Percentiles rank a stretch among this genome's conserved stretches.
Evolutionary conservation across 2,888 invertebrate species (phyloP).

Genomic region (Tinea trinotella): DNA sequence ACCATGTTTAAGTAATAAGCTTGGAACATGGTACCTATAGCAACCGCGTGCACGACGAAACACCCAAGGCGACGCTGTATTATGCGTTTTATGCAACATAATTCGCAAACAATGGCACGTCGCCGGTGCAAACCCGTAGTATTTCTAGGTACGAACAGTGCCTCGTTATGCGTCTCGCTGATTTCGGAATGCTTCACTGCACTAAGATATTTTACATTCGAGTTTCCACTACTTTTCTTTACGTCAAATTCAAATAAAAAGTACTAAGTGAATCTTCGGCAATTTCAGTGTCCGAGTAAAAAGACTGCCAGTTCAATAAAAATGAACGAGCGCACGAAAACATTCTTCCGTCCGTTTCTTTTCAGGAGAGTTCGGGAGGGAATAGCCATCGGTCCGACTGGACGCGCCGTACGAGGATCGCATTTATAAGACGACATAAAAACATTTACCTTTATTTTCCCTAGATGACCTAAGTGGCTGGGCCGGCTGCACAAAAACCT

Average conservation of each 20-base stretch:
- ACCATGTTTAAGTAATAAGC: background rate
- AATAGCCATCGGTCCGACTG: constrained; percentile 40
- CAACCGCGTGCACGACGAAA: background rate
- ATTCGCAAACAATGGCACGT: constrained; percentile 39
- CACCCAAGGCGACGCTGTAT: constrained; percentile 10
- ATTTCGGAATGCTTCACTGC: constrained; percentile 39
- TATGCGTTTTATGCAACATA: constrained; percentile 45
- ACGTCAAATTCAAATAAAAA: background rate
- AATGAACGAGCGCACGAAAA: constrained; percentile 58
- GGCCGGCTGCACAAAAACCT: constrained; percentile 66
- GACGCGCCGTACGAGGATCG: constrained; percentile 57
- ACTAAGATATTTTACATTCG: background rate
- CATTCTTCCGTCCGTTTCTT: constrained; percentile 70
- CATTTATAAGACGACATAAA: constrained; percentile 67
- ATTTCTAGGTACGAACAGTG: constrained; percentile 35
- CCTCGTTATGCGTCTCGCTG: constrained; percentile 45
- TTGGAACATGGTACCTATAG: background rate
- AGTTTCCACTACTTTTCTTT: background rate
- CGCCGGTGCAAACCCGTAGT: constrained; percentile 30
- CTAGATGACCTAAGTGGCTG: constrained; percentile 72
- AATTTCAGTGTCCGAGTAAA: constrained; percentile 1
- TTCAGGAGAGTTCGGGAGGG: constrained; percentile 57
- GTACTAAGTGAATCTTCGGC: constrained; percentile 39
- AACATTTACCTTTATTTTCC: constrained; percentile 66
- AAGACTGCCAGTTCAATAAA: constrained; percentile 53